Evolutionary conservation across 2,888 invertebrate species (phyloP), one percentile per base, ranked within the genome.

Genomic region (Carabus problematicus): DNA sequence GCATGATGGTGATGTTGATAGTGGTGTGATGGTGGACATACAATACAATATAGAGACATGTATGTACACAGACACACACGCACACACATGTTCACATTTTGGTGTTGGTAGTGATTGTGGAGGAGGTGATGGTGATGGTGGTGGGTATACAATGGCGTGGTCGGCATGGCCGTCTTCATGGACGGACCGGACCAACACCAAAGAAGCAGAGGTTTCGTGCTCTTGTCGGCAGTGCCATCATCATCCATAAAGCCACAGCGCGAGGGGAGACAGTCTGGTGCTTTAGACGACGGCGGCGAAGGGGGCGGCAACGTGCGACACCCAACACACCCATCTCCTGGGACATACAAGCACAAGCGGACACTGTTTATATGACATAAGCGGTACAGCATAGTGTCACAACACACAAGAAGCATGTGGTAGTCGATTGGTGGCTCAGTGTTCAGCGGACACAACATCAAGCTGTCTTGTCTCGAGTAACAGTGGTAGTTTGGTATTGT

Each of bases 271-370:
- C 19, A 19, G 52, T 52, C 29, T 29, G 29, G 29, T 29, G 29
- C 29, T 29, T 29, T 29, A 29, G 29, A 19, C 40, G 66, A 18
- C 62, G 62, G 45, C n/a, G 40, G 16, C 47, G 66, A 59, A 58
- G 60, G 18, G 47, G 59, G 42, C 59, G 59, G 56, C 47, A 67
- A 47, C 67, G 67, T 67, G 67, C 67, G 67, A 67, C 67, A 67
- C 60, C 67, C 67, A 67, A 56, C 40, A 54, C 54, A 56, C 40
- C 56, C 56, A 56, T 56, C 56, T 39, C 67, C 60, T 60, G 67
- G 67, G 60, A 52, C 52, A 52, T 29, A 67, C 67, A 67, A 67
- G 67, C 67, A 67, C 59, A 67, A 67, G 67, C 67, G 60, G 67
- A 59, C 66, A 66, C 49, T 42, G 59, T 59, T 3, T 29, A 29